Conservation (phyloP, 2,888 invertebrate species). For the Cylloceria caligata region DNA sequence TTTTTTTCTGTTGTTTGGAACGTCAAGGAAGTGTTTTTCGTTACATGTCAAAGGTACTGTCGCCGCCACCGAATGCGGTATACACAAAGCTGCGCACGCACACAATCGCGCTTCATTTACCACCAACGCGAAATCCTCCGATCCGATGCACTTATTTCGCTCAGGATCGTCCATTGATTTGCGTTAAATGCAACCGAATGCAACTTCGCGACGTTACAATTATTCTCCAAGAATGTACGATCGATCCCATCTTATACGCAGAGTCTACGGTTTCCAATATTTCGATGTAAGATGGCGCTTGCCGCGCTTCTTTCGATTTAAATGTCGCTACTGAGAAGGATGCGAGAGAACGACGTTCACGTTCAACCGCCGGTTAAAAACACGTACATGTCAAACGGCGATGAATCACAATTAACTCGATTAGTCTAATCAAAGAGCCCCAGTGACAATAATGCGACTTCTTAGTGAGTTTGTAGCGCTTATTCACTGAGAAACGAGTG, state of each 20-base stretch:
- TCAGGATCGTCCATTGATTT: constrained; percentile 12
- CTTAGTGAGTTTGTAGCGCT: not conserved
- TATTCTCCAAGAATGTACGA: not conserved
- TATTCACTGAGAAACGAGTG: not conserved
- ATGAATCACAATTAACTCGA: not conserved
- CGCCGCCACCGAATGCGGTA: constrained; percentile 31
- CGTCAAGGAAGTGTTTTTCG: constrained; percentile 41
- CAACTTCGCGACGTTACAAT: not conserved
- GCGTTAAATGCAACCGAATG: not conserved
- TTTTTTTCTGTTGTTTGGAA: constrained; percentile 32
- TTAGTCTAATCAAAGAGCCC: not conserved
- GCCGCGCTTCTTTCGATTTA: not conserved
- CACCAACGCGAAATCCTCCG: too few relatives aligned
- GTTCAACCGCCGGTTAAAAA: constrained; percentile 10
- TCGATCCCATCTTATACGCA: not conserved
- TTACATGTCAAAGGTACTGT: constrained; percentile 61
- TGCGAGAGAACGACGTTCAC: not conserved
- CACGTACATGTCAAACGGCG: not conserved
- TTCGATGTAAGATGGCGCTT: not conserved
- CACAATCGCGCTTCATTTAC: too few relatives aligned
- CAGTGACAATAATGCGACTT: not conserved
- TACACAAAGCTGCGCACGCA: constrained; percentile 54
- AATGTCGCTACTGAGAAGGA: not conserved
- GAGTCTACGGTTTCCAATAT: not conserved
- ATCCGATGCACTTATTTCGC: constrained; percentile 4